Evolutionary conservation across 2,113 vertebrate species (phyloP).

Genomic region (Epinephelus cyanopodus): DNA sequence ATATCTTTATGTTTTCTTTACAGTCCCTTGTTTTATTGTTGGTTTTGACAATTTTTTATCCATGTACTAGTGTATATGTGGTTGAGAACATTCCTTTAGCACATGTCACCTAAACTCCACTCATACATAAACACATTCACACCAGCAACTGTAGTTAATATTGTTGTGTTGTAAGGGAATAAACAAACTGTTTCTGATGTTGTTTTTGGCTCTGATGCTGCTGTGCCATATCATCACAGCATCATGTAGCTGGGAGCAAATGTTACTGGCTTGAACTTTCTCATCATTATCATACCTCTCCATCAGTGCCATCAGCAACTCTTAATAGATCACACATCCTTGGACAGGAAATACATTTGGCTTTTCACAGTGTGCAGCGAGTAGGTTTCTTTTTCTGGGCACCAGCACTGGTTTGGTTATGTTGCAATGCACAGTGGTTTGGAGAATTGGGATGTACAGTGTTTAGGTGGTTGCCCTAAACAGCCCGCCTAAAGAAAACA

Average conservation of each 20-base stretch:
- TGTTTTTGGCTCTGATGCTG: conserved; percentile 43
- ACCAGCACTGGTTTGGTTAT: neutral
- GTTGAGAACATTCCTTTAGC: neutral
- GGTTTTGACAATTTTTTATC: neutral
- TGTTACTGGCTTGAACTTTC: conserved; percentile 22
- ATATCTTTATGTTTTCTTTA: neutral
- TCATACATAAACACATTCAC: neutral
- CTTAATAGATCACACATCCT: conserved; percentile 37
- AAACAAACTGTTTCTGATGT: conserved; percentile 14
- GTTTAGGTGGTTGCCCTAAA: neutral
- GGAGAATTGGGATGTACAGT: neutral
- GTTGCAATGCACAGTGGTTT: neutral
- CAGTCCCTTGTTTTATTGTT: neutral
- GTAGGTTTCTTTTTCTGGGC: conserved; percentile 16
- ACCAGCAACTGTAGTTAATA: neutral
- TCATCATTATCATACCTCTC: conserved; percentile 47
- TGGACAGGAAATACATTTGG: conserved; percentile 8
- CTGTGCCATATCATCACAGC: conserved; percentile 28
- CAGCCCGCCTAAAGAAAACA: neutral
- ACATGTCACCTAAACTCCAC: neutral
- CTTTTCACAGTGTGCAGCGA: conserved; percentile 26
- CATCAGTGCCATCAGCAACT: conserved; percentile 46
- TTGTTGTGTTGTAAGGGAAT: conserved; percentile 13
- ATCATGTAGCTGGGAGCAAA: conserved; percentile 43
- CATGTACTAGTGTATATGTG: neutral